phyloP scores from a whole-genome alignment of 1,140 invertebrate genomes.

The Caligus rogercresseyi region DNA sequence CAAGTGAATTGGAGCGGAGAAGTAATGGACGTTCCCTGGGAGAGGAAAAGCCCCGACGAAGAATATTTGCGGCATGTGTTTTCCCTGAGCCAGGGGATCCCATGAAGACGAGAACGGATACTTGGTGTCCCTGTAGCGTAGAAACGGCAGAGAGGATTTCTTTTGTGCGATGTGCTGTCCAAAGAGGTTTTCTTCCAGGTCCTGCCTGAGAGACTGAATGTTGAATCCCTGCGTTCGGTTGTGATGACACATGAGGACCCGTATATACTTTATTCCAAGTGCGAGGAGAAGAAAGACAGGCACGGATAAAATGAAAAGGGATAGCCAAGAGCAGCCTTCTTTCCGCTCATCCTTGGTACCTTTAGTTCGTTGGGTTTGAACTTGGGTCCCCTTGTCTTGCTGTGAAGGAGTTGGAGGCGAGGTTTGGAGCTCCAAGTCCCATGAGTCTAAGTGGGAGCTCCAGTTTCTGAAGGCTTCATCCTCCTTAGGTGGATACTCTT shows the following conservation, averaged over 20 bases:
- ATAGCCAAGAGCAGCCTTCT: too few relatives aligned
- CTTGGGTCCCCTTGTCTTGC: too few relatives aligned
- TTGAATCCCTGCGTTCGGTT: not conserved
- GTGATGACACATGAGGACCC: not conserved
- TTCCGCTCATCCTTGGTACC: too few relatives aligned
- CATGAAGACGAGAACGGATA: not conserved
- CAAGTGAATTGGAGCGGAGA: conserved; percentile 4
- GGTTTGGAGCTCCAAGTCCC: not conserved
- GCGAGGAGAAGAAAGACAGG: not conserved
- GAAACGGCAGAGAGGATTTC: not conserved
- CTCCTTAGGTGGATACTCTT: not conserved
- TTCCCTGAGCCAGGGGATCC: not conserved
- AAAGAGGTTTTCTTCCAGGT: not conserved
- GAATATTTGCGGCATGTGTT: not conserved
- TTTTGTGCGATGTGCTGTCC: not conserved
- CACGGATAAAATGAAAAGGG: not conserved
- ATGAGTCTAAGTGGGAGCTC: not conserved
- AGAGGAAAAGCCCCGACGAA: not conserved
- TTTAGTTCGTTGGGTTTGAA: too few relatives aligned
- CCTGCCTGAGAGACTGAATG: not conserved
- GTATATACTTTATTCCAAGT: not conserved
- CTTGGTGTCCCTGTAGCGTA: not conserved
- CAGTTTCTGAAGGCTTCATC: not conserved
- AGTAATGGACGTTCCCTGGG: not conserved
- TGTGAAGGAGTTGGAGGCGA: not conserved